Percentiles rank a stretch among this genome's conserved stretches.
Conservation (phyloP, 2,888 invertebrate species). For the Pimpla rufipes region DNA sequence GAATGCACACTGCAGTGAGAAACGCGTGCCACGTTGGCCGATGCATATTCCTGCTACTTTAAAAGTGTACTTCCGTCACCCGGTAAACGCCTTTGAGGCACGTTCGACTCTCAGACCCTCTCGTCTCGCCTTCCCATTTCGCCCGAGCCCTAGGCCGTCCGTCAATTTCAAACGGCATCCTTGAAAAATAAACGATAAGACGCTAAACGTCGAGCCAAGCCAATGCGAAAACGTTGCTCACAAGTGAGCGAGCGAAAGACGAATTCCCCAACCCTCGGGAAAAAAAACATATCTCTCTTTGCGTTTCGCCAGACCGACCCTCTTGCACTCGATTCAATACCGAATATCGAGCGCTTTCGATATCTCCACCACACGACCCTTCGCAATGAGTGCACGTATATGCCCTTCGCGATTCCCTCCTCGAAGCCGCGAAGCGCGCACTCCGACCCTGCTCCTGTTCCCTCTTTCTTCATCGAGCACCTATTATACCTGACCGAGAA, state of each 20-base stretch:
- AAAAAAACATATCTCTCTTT: conserved; percentile 44
- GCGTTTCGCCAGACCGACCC: conserved; percentile 9
- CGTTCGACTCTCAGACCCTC: conserved; percentile 62
- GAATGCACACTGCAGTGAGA: conserved; percentile 31
- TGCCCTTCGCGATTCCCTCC: conserved; percentile 17
- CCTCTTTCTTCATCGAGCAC: neutral
- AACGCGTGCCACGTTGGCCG: conserved; percentile 53
- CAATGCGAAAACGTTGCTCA: neutral
- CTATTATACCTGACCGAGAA: conserved; percentile 32
- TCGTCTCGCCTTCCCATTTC: conserved; percentile 21
- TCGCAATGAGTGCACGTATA: neutral
- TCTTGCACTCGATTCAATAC: conserved; percentile 38
- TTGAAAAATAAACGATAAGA: conserved; percentile 57
- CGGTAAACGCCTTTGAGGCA: conserved; percentile 66
- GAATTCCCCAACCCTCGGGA: neutral
- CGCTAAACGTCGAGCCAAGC: conserved; percentile 13
- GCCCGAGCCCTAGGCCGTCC: conserved; percentile 22
- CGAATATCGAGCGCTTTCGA: conserved; percentile 69
- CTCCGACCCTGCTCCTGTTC: conserved; percentile 31
- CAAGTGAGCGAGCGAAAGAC: conserved; percentile 10
- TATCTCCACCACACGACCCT: conserved; percentile 61
- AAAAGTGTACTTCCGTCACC: conserved; percentile 63
- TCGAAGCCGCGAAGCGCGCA: conserved; percentile 43
- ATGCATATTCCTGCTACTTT: conserved; percentile 61
- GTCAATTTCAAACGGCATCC: conserved; percentile 50